phyloP scores from a whole-genome alignment of 1,140 invertebrate species.

The Hyles euphorbiae region DNA sequence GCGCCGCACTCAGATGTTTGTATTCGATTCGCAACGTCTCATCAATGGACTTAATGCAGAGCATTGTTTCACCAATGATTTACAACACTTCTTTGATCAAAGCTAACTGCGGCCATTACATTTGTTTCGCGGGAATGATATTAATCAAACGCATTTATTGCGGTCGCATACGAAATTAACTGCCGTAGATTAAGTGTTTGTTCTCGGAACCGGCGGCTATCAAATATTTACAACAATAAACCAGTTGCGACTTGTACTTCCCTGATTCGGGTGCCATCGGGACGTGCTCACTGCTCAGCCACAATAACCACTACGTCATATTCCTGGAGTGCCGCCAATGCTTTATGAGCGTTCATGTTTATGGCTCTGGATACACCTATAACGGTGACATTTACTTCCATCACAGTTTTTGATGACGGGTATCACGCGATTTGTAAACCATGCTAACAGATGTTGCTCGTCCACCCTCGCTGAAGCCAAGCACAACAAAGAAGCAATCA shows the following conservation, averaged over 20 bases:
- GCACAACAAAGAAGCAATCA: constrained; percentile 59
- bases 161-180: constrained; percentile 62
- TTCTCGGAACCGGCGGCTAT: constrained; percentile 64
- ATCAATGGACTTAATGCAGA: constrained; percentile 31
- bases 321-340: constrained; percentile 55
- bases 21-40: constrained; percentile 41
- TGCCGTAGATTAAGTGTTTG: constrained; percentile 57
- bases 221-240: constrained; percentile 71
- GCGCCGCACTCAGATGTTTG: constrained; percentile 6
- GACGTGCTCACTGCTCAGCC: constrained; percentile 19
- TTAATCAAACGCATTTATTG: constrained; percentile 70
- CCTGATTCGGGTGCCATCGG: constrained; percentile 45
- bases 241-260: constrained; percentile 44
- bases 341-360: constrained; percentile 46
- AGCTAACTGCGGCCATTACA: constrained; percentile 44
- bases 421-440: constrained; percentile 1
- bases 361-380: constrained; percentile 20
- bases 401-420: constrained; percentile 9
- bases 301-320: constrained; percentile 48
- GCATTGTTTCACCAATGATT: constrained; percentile 56
- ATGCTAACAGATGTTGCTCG: constrained; percentile 19
- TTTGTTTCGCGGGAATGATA: constrained; percentile 60
- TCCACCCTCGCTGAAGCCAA: constrained; percentile 31
- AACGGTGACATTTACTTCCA: constrained; percentile 30
- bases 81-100: constrained; percentile 58